A percentile compares a stretch with the other conserved stretches of the same genome.
These are phyloP conservation scores for Hycleus phaleratus DNA, from an alignment of 1,140 invertebrate species.

Conservation along the genomic window DNA sequence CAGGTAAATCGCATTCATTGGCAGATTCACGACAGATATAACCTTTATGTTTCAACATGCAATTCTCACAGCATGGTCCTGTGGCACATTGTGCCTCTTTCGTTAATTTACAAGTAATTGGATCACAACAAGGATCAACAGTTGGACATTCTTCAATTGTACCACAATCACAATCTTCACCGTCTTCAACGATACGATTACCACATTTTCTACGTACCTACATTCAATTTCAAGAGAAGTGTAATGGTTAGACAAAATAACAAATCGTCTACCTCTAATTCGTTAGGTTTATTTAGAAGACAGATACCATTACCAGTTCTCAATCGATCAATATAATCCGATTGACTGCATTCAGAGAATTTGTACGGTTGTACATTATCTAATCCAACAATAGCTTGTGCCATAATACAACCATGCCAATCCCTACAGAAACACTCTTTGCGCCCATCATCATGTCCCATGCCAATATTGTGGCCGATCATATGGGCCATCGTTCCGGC, in stretches of 20 bases:
- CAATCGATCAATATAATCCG: slow-evolving; percentile 76
- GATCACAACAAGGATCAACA: slow-evolving; percentile 89
- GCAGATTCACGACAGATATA: slow-evolving; percentile 72
- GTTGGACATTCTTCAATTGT: slow-evolving; percentile 76
- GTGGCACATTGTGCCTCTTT: slow-evolving; percentile 86
- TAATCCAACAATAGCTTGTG: slow-evolving; percentile 79
- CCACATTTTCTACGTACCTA: slow-evolving; percentile 73
- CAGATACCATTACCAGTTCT: slow-evolving; percentile 74
- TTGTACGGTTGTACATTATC: slow-evolving; percentile 91
- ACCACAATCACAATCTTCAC: slow-evolving; percentile 91
- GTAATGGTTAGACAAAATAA: no score
- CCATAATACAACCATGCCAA: slow-evolving; percentile 96
- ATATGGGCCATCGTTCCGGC: slow-evolving; percentile 92
- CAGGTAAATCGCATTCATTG: slow-evolving; percentile 92
- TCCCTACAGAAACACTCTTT: slow-evolving; percentile 81
- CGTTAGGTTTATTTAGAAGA: slow-evolving; percentile 85
- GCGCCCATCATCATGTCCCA: slow-evolving; percentile 86
- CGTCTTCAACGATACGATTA: slow-evolving; percentile 88
- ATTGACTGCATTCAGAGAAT: slow-evolving; percentile 82
- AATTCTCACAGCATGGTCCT: slow-evolving; percentile 82
- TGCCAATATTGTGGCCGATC: slow-evolving; percentile 94
- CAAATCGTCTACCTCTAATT: slow-evolving; percentile 62
- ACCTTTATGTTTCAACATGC: slow-evolving; percentile 60
- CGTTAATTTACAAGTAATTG: slow-evolving; percentile 86
- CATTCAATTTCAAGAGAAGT: not conserved